phyloP scores from a whole-genome alignment of 2,888 invertebrate genomes.

The Agonopterix subpropinquella region DNA sequence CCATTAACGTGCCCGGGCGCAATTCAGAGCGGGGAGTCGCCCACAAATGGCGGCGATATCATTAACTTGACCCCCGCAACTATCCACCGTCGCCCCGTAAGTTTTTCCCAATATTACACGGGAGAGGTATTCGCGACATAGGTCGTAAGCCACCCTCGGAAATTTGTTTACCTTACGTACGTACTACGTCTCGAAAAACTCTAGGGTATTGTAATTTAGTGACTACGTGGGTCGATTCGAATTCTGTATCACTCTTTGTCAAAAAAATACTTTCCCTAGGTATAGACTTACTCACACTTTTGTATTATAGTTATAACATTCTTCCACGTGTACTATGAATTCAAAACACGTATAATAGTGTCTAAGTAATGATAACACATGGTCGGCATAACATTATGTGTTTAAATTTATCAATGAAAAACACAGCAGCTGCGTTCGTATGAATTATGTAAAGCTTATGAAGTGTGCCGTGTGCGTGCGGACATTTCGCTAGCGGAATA shows the following conservation, averaged over 20 bases:
- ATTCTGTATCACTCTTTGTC: not conserved
- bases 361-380: too few relatives aligned
- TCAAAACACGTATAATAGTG: too few relatives aligned
- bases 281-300: too few relatives aligned
- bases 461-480: too few relatives aligned
- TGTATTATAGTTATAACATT: too few relatives aligned
- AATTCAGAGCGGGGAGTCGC: slow-evolving; percentile 64
- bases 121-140: slow-evolving; percentile 49
- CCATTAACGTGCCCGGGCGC: slow-evolving; percentile 72
- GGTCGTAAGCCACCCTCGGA: slow-evolving; percentile 24
- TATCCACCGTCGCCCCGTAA: slow-evolving; percentile 57
- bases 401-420: too few relatives aligned
- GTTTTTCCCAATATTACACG: slow-evolving; percentile 70
- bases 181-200: slow-evolving; percentile 20
- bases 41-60: slow-evolving; percentile 73
- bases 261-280: too few relatives aligned
- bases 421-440: too few relatives aligned
- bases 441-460: too few relatives aligned
- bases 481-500: too few relatives aligned
- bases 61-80: slow-evolving; percentile 72
- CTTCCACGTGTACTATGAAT: too few relatives aligned
- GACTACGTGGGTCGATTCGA: slow-evolving; percentile 3
- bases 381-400: too few relatives aligned
- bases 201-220: slow-evolving; percentile 18
- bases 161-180: slow-evolving; percentile 36